phyloP scores from a whole-genome alignment of 2,113 vertebrate genomes.

The Oxygymnocypris stewartii region DNA sequence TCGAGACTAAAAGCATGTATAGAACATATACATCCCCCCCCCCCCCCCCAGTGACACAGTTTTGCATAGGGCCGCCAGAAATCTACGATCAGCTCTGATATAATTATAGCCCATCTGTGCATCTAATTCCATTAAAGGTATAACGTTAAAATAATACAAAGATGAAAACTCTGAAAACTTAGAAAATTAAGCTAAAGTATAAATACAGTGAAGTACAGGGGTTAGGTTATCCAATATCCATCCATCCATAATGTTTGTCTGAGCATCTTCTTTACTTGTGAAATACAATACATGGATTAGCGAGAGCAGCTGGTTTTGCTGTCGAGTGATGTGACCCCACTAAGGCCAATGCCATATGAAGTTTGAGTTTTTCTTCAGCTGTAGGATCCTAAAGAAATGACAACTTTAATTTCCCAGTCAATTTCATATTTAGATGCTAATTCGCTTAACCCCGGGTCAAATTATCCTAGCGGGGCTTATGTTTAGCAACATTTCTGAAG shows the following conservation, averaged over 20 bases:
- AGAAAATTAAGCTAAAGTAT: not conserved
- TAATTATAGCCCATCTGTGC: not conserved
- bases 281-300: not conserved
- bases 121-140: not conserved
- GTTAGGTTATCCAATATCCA: not conserved
- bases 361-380: slow-evolving; percentile 53
- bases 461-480: slow-evolving; percentile 62
- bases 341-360: not conserved
- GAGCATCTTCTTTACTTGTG: not conserved
- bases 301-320: not conserved
- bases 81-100: too few species aligned
- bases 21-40: too few species aligned
- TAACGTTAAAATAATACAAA: not conserved
- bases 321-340: not conserved
- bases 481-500: slow-evolving; percentile 64
- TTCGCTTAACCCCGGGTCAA: slow-evolving; percentile 69
- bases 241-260: not conserved
- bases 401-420: slow-evolving; percentile 62
- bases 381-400: slow-evolving; percentile 58
- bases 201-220: not conserved
- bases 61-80: too few species aligned
- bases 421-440: slow-evolving; percentile 75
- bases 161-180: not conserved
- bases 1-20: too few species aligned
- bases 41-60: too few species aligned